Base-by-base conservation (phyloP, 1,140 invertebrate genomes). In the Drosophila lini region DNA sequence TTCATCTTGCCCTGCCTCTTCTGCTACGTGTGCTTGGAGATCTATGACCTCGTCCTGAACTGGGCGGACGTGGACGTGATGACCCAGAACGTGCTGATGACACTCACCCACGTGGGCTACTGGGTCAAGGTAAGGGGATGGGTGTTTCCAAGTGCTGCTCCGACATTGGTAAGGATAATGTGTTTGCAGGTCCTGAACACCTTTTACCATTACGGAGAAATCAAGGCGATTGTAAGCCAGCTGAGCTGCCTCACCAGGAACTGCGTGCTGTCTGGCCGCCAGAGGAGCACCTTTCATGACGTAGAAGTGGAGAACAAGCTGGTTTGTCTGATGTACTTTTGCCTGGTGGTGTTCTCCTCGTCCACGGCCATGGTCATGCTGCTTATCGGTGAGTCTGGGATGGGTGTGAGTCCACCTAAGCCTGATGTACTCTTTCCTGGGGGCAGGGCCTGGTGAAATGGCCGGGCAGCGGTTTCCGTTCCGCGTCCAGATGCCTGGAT, bases 381-480 rank as follows among this genome's bases (percentile, higher is more conserved):
- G 25, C 53, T 83, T 9, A 31, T 63, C 2, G 56, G 88, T 90
- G 48, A 83, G 71, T 42, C 19, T 25, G 3, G 8, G 4, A 3
- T 9, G 28, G 10, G 3, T 13, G 10, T 8, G 32, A 4, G 3
- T 15, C 4, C 11, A 53, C 9, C 22, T 22, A 36, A 15, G 62
- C 22, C 1, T 3, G 3, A 2, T 5, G 1, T 8, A 44, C 50
- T 58, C 16, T 41, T 22, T 15, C 11, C 53, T 3, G n/a, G 15
- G 8, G 50, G 28, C 31, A 91, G 90, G 63, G 58, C 88, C 90
- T 5, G 74, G 68, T 5, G 59, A 55, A 9, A 70, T 89, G 19
- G 80, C 67, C 5, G 88, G 90, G 7, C 41, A 78, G 44, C 77
- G 75, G 25, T 89, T 91, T 65, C 90, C 88, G 0, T 91, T 74